phyloP scores from a whole-genome alignment of 2,888 invertebrate genomes.

The Plagodis pulveraria region DNA sequence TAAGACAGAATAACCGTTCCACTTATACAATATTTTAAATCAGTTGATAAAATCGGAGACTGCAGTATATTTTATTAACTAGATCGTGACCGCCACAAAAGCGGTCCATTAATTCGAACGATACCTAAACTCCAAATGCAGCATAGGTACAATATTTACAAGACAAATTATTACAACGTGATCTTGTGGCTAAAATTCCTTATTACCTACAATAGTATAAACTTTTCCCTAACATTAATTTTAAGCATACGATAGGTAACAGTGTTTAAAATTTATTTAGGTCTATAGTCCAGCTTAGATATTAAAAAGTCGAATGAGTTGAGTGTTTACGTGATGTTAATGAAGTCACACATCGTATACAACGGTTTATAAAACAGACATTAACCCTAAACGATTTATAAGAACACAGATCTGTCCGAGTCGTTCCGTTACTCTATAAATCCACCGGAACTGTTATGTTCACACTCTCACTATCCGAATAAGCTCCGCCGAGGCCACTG shows the following conservation, averaged over 20 bases:
- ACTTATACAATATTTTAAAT: slow-evolving; percentile 60
- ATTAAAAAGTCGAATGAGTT: slow-evolving; percentile 67
- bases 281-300: slow-evolving; percentile 73
- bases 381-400: slow-evolving; percentile 58
- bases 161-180: slow-evolving; percentile 65
- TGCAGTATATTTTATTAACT: slow-evolving; percentile 47
- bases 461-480: slow-evolving; percentile 43
- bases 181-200: slow-evolving; percentile 74
- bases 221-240: slow-evolving; percentile 77
- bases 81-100: slow-evolving; percentile 32
- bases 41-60: slow-evolving; percentile 60
- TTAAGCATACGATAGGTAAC: slow-evolving; percentile 81
- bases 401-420: slow-evolving; percentile 61
- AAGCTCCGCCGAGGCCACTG: slow-evolving; percentile 70
- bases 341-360: slow-evolving; percentile 83
- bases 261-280: slow-evolving; percentile 81
- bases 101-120: slow-evolving; percentile 36
- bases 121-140: slow-evolving; percentile 48
- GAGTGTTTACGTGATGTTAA: slow-evolving; percentile 70
- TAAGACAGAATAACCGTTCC: slow-evolving; percentile 62
- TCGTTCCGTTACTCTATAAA: slow-evolving; percentile 31
- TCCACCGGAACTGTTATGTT: slow-evolving; percentile 43
- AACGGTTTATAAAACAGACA: slow-evolving; percentile 81
- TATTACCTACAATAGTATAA: slow-evolving; percentile 74
- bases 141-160: slow-evolving; percentile 63